A percentile compares a stretch with the other conserved stretches of the same genome.
These are phyloP conservation scores for Drosophila niveifrons DNA, from an alignment of 2,888 invertebrate genomes.

Conservation along the genomic window DNA sequence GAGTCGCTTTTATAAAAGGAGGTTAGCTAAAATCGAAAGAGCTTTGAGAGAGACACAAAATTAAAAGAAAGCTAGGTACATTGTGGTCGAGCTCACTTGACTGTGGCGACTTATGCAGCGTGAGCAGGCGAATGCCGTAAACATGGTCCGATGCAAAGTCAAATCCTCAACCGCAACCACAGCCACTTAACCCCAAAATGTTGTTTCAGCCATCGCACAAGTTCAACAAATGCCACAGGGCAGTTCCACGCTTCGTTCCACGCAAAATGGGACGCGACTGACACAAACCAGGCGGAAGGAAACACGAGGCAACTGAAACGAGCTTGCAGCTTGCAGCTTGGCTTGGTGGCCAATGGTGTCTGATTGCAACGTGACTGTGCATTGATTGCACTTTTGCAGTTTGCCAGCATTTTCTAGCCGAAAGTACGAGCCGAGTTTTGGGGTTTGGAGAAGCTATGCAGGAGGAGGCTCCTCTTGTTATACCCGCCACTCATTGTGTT, in stretches of 20 bases:
- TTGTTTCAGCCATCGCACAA: neutral
- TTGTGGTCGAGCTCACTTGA: neutral
- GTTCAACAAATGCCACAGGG: too few relatives aligned
- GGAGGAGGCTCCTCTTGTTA: too few relatives aligned
- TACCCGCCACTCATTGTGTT: too few relatives aligned
- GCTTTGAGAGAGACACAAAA: neutral
- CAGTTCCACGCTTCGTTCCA: too few relatives aligned
- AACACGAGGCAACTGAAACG: too few relatives aligned
- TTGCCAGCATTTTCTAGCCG: constrained; percentile 4
- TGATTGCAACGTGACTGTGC: constrained; percentile 50
- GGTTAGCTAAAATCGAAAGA: too few relatives aligned
- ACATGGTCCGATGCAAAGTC: neutral
- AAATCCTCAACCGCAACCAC: neutral
- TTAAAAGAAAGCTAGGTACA: neutral
- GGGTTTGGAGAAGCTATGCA: too few relatives aligned
- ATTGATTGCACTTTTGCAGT: constrained; percentile 37
- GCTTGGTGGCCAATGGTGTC: constrained; percentile 4
- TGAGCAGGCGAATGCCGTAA: neutral
- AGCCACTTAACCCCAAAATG: neutral
- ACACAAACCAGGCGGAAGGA: too few relatives aligned
- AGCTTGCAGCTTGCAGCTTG: too few relatives aligned
- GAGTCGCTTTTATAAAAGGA: too few relatives aligned
- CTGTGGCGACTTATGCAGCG: neutral
- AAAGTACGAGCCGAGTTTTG: neutral
- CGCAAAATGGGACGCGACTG: too few relatives aligned